phyloP scores from a whole-genome alignment of 2,797 vertebrate species.

The Craterocephalus amniculus region DNA sequence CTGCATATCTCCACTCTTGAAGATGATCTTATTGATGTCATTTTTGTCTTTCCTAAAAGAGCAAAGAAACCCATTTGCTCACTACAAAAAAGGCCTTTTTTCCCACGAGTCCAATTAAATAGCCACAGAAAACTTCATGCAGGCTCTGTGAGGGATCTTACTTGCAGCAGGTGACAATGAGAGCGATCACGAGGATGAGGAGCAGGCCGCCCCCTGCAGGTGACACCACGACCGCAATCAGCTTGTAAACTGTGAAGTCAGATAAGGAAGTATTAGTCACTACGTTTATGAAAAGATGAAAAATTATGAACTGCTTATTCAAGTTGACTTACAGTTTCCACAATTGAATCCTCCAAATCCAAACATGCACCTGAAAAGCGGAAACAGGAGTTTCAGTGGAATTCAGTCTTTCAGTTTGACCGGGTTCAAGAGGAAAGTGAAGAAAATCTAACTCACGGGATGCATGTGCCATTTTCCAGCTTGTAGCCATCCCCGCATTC shows the following conservation, averaged over 20 bases:
- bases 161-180: slow-evolving; percentile 94
- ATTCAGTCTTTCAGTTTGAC: neutral
- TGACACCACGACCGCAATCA: slow-evolving; percentile 94
- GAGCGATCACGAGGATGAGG: slow-evolving; percentile 89
- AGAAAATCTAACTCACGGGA: slow-evolving; percentile 82
- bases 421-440: neutral
- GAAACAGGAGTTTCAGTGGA: slow-evolving; percentile 28
- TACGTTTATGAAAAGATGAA: neutral
- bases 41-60: slow-evolving; percentile 94
- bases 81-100: neutral
- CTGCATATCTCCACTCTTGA: slow-evolving; percentile 97
- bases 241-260: slow-evolving; percentile 89
- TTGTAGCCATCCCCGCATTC: slow-evolving; percentile 94
- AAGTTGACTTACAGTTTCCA: slow-evolving; percentile 90
- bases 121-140: neutral
- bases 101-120: neutral
- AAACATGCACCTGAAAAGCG: slow-evolving; percentile 89
- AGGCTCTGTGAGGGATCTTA: slow-evolving; percentile 65
- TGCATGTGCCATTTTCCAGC: slow-evolving; percentile 91
- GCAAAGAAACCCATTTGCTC: slow-evolving; percentile 1
- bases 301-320: neutral
- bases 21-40: slow-evolving; percentile 98
- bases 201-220: slow-evolving; percentile 92
- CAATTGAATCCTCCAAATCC: slow-evolving; percentile 98
- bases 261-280: slow-evolving; percentile 11